phyloP scores from a whole-genome alignment of 2,797 vertebrate species.

The Morus bassanus region DNA sequence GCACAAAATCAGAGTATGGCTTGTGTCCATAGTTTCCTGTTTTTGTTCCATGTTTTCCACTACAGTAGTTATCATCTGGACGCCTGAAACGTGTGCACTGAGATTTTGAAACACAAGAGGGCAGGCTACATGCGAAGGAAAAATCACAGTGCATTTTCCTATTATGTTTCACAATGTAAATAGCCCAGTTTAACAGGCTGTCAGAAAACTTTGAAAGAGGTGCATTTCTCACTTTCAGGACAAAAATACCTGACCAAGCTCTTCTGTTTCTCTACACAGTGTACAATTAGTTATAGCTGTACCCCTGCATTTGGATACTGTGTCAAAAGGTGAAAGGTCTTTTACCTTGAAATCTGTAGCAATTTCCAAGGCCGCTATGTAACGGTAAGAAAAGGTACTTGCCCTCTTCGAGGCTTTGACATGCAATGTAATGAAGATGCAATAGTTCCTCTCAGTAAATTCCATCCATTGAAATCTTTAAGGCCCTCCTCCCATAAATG shows the following conservation, averaged over 20 bases:
- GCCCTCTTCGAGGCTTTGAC: not conserved
- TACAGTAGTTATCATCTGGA: not conserved
- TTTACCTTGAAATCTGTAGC: not conserved
- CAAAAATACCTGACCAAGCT: not conserved
- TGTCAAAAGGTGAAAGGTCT: not conserved
- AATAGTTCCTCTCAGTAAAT: not conserved
- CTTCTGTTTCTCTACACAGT: not conserved
- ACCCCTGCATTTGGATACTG: not conserved
- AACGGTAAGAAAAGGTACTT: not conserved
- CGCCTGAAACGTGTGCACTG: conserved; percentile 37
- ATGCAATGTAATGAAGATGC: not conserved
- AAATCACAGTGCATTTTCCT: not conserved
- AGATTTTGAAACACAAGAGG: conserved; percentile 70
- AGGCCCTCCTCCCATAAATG: not conserved
- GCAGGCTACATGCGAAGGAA: conserved; percentile 49
- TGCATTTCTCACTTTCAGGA: not conserved
- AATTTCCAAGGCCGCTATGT: not conserved
- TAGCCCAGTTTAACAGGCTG: not conserved
- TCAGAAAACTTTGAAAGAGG: accelerated
- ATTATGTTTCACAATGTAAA: not conserved
- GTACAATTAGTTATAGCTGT: not conserved
- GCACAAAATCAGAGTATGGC: not conserved
- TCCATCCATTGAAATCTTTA: not conserved
- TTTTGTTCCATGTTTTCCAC: not conserved
- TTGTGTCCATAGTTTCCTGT: not conserved